Percentiles rank a stretch among this genome's conserved stretches.
Conservation (phyloP, 1,140 invertebrate species). For the Plectus sambesii region DNA sequence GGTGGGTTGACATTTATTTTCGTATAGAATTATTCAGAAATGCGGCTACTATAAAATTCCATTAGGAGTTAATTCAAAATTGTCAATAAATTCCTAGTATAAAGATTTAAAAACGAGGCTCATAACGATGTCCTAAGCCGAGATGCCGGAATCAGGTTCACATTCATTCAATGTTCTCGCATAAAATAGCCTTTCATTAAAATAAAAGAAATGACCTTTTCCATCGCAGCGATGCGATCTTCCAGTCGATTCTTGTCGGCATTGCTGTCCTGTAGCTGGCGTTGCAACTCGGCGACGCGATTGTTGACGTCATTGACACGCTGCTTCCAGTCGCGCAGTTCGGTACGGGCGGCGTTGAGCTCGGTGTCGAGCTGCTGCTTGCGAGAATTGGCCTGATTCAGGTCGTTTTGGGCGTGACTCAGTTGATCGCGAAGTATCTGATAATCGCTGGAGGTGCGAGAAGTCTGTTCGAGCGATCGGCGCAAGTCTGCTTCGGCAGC, state of each 20-base stretch:
- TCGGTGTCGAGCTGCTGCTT: slow-evolving; percentile 37
- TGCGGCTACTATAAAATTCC: slow-evolving; percentile 1
- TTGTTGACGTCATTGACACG: slow-evolving; percentile 35
- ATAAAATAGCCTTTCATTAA: too few species aligned
- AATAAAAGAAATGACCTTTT: slow-evolving; percentile 28
- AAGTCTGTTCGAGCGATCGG: slow-evolving; percentile 31
- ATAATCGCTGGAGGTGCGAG: slow-evolving; percentile 27
- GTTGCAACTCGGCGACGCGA: slow-evolving; percentile 35
- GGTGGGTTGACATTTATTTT: too few species aligned
- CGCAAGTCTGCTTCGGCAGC: slow-evolving; percentile 33
- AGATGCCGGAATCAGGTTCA: too few species aligned
- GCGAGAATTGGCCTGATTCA: slow-evolving; percentile 29
- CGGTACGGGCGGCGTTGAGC: slow-evolving; percentile 30
- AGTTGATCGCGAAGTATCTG: slow-evolving; percentile 35
- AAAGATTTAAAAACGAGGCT: slow-evolving; percentile 14
- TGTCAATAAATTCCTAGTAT: slow-evolving; percentile 15
- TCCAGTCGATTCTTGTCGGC: slow-evolving; percentile 40
- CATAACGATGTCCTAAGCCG: too few species aligned
- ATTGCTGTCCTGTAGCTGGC: slow-evolving; percentile 39
- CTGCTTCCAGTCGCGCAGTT: slow-evolving; percentile 42
- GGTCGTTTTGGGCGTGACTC: slow-evolving; percentile 36
- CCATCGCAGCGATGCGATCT: slow-evolving; percentile 35
- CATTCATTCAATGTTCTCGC: too few species aligned
- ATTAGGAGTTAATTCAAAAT: background rate
- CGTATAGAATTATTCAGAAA: too few species aligned